Evolutionary conservation across 2,113 vertebrate genomes (phyloP), one percentile per base, ranked within the genome.

Genomic region (Clarias batrachus): DNA sequence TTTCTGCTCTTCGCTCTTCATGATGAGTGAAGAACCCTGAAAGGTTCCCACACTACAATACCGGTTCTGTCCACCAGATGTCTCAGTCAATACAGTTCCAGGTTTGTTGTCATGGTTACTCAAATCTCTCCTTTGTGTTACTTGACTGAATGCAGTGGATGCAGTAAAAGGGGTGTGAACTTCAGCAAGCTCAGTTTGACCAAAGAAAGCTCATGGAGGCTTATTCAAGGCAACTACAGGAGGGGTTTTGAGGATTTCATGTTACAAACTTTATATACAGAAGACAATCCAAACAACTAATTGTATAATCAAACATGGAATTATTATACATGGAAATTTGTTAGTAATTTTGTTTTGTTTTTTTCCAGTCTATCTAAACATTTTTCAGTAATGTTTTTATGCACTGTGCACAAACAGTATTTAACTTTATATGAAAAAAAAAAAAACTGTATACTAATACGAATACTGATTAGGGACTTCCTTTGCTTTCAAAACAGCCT

Each of bases 81-180:
- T 81, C 78, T 62, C 57, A 62, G 78, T 62, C 30, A 81, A 13
- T n/a, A 78, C 57, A 23, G 30, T 12, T 52, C 57, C 57, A 41
- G 78, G 57, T 54, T 81, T 62, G 57, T 81, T 81, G 78, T 81
- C 78, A 81, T 81, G 78, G 78, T 81, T 81, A 81, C 78, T 62
- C 30, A 41, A 81, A 81, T 81, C 78, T 81, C 30, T 62, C 78
- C 57, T 62, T 62, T 81, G 57, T 62, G 74, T 78, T 78, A 76
- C 41, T 52, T 52, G 73, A 78, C 52, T 78, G 74, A 56, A 78
- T 78, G 74, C 74, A 78, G 74, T 78, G 52, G 52, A 78, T 78
- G 78, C 78, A 81, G 78, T 62, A 81, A 81, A 81, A 81, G 30
- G 30, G 78, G 57, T 78, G 74, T 78, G 74, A 78, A 78, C 74